Evolutionary conservation across 1,140 invertebrate genomes (phyloP).

Genomic region (Drosophila lowei): DNA sequence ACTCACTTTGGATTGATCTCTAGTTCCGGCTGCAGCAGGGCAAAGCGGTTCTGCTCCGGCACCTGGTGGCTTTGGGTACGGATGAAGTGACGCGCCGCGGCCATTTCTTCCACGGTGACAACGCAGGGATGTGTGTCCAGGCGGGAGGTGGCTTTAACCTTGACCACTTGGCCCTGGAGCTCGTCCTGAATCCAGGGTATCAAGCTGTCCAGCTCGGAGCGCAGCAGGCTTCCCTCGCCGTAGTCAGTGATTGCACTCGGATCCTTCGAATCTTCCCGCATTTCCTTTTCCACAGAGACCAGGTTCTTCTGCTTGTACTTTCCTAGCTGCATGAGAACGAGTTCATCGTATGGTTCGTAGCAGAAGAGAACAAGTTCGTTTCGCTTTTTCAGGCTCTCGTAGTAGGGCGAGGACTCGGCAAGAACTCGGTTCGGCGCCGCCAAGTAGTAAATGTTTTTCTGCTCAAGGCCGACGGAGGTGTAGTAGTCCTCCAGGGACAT

Average conservation of each 20-base stretch:
- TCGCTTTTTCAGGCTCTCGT: slow-evolving; percentile 93
- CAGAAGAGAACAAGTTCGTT: slow-evolving; percentile 97
- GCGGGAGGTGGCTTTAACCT: slow-evolving; percentile 91
- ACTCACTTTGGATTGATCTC: slow-evolving; percentile 95
- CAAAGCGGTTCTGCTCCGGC: slow-evolving; percentile 93
- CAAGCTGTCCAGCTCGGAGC: slow-evolving; percentile 89
- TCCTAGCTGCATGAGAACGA: slow-evolving; percentile 95
- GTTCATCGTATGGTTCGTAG: slow-evolving; percentile 97
- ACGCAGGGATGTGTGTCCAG: slow-evolving; percentile 96
- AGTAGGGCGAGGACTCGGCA: slow-evolving; percentile 97
- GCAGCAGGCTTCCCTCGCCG: slow-evolving; percentile 87
- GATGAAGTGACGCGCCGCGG: slow-evolving; percentile 96
- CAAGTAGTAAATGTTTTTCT: slow-evolving; percentile 96
- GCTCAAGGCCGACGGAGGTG: slow-evolving; percentile 89
- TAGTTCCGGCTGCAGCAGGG: slow-evolving; percentile 94
- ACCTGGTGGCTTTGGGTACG: slow-evolving; percentile 93
- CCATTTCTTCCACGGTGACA: slow-evolving; percentile 97
- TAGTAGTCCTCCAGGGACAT: slow-evolving; percentile 95
- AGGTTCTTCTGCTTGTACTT: slow-evolving; percentile 92
- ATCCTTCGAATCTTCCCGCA: slow-evolving; percentile 87
- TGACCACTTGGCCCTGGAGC: slow-evolving; percentile 90
- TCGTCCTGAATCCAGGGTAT: slow-evolving; percentile 90
- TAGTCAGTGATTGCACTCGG: slow-evolving; percentile 85
- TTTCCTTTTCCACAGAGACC: slow-evolving; percentile 96
- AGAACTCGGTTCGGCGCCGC: slow-evolving; percentile 95